These are phyloP conservation scores for Neotoma lepida DNA, from an alignment of 2,113 vertebrate species.

Conservation along the genomic window DNA sequence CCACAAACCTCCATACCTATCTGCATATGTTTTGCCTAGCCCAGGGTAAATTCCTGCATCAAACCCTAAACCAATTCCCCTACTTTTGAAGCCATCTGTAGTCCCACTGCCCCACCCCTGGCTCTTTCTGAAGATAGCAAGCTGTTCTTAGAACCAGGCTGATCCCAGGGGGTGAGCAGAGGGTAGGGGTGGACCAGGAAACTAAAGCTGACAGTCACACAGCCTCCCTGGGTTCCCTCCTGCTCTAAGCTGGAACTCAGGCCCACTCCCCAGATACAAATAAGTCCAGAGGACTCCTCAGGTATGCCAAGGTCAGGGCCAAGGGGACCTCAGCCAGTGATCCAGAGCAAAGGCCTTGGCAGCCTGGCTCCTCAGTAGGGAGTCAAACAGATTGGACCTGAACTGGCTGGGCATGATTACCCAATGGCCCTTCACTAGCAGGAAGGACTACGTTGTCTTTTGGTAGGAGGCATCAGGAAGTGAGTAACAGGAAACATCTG, in stretches of 20 bases:
- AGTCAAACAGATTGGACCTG: background rate
- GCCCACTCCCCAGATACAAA: conserved; percentile 80
- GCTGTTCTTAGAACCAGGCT: background rate
- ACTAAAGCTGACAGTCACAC: background rate
- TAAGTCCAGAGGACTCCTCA: conserved; percentile 82
- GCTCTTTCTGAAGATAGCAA: background rate
- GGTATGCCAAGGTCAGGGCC: conserved; percentile 74
- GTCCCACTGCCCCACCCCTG: background rate
- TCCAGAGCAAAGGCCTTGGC: background rate
- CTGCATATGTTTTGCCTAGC: background rate
- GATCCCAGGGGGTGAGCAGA: background rate
- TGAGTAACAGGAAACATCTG: conserved; percentile 64
- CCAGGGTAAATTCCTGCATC: background rate
- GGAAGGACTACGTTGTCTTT: background rate
- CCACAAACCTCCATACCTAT: background rate
- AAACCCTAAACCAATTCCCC: background rate
- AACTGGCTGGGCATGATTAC: conserved; percentile 12
- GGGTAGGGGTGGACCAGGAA: background rate
- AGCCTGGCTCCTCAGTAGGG: background rate
- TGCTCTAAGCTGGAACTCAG: conserved; percentile 71
- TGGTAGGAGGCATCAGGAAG: conserved; percentile 35
- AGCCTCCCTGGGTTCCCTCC: conserved; percentile 20
- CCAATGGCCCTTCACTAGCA: conserved; percentile 51
- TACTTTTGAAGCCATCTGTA: background rate
- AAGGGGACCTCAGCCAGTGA: background rate